Percentiles rank a stretch among this genome's conserved stretches.
phyloP scores from a whole-genome alignment of 2,888 invertebrate species.

The Nomada lathburiana region DNA sequence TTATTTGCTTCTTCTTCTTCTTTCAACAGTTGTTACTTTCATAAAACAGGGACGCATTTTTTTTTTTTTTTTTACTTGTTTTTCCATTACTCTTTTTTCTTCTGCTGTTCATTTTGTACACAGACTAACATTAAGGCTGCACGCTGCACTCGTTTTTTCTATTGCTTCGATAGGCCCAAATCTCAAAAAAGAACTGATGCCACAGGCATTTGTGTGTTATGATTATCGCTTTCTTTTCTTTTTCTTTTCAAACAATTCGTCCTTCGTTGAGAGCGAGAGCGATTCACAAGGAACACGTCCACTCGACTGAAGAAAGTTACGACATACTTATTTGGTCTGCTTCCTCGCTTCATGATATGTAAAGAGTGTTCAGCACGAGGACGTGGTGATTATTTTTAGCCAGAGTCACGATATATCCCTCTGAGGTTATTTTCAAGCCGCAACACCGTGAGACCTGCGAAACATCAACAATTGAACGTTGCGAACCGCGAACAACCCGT shows the following conservation, averaged over 20 bases:
- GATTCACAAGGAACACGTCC: constrained; percentile 73
- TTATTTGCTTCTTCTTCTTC: constrained; percentile 62
- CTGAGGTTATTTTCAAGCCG: constrained; percentile 98
- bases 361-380: constrained; percentile 96
- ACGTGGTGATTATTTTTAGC: constrained; percentile 99
- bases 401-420: constrained; percentile 97
- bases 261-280: constrained; percentile 79
- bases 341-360: constrained; percentile 92
- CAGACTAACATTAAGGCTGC: constrained; percentile 79
- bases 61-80: constrained; percentile 33
- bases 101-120: constrained; percentile 19
- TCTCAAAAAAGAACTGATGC: constrained; percentile 70
- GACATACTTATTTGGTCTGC: constrained; percentile 74
- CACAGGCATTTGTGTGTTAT: constrained; percentile 64
- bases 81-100: constrained; percentile 62
- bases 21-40: constrained; percentile 76
- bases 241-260: constrained; percentile 51
- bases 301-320: constrained; percentile 72
- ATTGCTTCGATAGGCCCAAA: constrained; percentile 83
- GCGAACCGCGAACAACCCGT: not conserved
- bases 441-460: constrained; percentile 98
- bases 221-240: constrained; percentile 43
- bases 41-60: constrained; percentile 79
- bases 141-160: constrained; percentile 76
- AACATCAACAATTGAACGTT: constrained; percentile 27